These are phyloP conservation scores for Odontesthes bonariensis DNA, from an alignment of 2,113 vertebrate genomes.

Conservation along the genomic window DNA sequence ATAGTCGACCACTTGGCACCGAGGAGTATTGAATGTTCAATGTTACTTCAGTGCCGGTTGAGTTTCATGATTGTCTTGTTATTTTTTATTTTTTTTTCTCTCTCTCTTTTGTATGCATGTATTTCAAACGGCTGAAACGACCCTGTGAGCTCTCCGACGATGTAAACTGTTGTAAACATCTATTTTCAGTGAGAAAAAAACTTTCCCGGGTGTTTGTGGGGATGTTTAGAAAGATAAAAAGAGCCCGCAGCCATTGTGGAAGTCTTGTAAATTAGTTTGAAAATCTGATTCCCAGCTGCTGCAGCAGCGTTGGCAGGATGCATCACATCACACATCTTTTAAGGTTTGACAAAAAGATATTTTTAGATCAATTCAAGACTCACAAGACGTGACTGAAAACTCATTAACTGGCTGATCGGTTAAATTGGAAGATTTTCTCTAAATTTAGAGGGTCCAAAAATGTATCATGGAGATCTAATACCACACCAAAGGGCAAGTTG, in stretches of 20 bases:
- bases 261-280: conserved; percentile 1
- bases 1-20: conserved; percentile 63
- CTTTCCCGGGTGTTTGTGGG: conserved; percentile 12
- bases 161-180: conserved; percentile 38
- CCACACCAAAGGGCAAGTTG: too few species aligned
- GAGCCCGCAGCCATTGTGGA: conserved; percentile 4
- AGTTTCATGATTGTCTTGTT: conserved; percentile 55
- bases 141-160: conserved; percentile 31
- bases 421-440: too few species aligned
- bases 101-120: conserved; percentile 47
- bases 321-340: too few species aligned
- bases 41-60: conserved; percentile 64
- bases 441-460: too few species aligned
- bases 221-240: background rate
- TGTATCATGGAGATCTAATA: too few species aligned
- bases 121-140: conserved; percentile 28
- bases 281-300: background rate
- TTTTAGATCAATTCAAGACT: too few species aligned
- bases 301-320: too few species aligned
- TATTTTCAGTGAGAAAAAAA: conserved; percentile 6
- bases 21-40: conserved; percentile 67
- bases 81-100: background rate
- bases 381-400: too few species aligned
- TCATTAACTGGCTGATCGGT: too few species aligned
- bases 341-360: too few species aligned